Conservation (phyloP, 1,140 invertebrate genomes). For the Phortica variegata region DNA sequence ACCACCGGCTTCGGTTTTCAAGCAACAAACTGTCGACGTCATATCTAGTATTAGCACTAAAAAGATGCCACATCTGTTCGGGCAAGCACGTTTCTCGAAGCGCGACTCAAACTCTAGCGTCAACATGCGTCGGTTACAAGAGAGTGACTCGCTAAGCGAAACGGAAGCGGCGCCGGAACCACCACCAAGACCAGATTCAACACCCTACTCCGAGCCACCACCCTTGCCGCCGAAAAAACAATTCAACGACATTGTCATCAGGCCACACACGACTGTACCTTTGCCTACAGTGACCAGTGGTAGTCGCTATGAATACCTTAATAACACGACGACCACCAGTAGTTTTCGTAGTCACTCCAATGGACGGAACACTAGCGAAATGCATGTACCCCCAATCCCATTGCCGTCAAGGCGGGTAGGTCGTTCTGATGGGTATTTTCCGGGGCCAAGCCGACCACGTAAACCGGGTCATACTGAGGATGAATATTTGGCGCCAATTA, state of each 20-base stretch:
- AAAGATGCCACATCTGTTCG: conserved; percentile 55
- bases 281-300: conserved; percentile 5
- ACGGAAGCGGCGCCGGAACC: conserved; percentile 65
- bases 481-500: conserved; percentile 65
- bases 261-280: conserved; percentile 49
- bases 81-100: conserved; percentile 48
- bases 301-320: conserved; percentile 42
- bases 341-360: conserved; percentile 13
- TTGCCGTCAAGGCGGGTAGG: conserved; percentile 64
- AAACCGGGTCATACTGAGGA: conserved; percentile 61
- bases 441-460: conserved; percentile 58
- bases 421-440: conserved; percentile 59
- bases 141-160: conserved; percentile 58
- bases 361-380: conserved; percentile 25
- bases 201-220: conserved; percentile 67
- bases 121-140: conserved; percentile 54
- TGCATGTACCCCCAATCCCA: conserved; percentile 63
- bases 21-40: conserved; percentile 38
- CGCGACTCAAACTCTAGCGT: conserved; percentile 47
- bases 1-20: conserved; percentile 15
- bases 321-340: conserved; percentile 14
- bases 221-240: conserved; percentile 83
- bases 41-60: conserved; percentile 54
- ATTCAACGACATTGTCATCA: conserved; percentile 51
- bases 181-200: conserved; percentile 65